Evolutionary conservation across 1,140 invertebrate species (phyloP).

Genomic region (Chrysomallon squamiferum): DNA sequence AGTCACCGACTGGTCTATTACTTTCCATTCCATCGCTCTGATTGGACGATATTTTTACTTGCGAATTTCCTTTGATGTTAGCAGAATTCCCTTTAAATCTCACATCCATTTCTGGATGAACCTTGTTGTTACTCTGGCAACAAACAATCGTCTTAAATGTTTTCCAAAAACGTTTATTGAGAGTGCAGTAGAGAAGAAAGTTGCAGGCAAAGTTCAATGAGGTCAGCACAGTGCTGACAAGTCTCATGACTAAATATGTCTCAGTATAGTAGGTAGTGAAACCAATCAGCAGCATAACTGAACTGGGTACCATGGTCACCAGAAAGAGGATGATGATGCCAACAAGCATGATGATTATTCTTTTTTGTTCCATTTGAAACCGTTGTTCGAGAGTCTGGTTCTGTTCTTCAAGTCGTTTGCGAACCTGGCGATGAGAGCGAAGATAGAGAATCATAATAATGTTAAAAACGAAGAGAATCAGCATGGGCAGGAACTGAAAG

Average conservation of each 20-base stretch:
- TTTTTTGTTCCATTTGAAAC: not conserved
- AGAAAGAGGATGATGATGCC: constrained; percentile 14
- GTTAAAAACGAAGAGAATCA: constrained; percentile 13
- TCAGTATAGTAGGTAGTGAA: constrained; percentile 1
- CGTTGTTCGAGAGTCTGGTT: not conserved
- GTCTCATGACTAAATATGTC: constrained; percentile 2
- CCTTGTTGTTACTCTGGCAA: not conserved
- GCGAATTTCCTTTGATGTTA: too few relatives aligned
- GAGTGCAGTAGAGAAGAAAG: constrained; percentile 14
- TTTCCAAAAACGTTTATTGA: constrained; percentile 11
- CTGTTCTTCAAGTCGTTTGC: not conserved
- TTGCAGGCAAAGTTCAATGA: constrained; percentile 18
- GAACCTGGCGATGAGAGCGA: not conserved
- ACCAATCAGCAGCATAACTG: constrained; percentile 12
- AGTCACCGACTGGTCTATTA: too few relatives aligned
- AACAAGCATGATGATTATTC: constrained; percentile 14
- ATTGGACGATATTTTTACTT: too few relatives aligned
- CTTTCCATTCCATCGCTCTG: too few relatives aligned
- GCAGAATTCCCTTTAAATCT: too few relatives aligned
- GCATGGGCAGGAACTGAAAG: constrained; percentile 14
- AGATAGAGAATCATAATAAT: constrained; percentile 11
- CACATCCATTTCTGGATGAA: constrained; percentile 1
- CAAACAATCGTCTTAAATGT: constrained; percentile 4
- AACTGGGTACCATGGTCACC: constrained; percentile 17
- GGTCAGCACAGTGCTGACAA: constrained; percentile 8